Conservation (phyloP, 1,140 invertebrate genomes). For the Papilio xuthus region DNA sequence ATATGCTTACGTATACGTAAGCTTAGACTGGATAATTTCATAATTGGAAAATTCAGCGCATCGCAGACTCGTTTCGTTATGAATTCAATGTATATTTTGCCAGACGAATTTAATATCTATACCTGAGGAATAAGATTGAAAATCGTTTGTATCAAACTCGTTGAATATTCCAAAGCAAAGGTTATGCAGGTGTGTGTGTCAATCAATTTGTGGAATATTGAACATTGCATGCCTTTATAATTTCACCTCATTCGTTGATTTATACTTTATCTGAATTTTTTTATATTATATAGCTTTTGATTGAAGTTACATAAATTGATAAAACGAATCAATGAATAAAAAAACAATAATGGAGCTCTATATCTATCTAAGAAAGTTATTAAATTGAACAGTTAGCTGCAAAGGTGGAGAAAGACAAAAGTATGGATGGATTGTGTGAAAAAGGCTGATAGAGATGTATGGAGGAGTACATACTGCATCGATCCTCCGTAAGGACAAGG, state of each 20-base stretch:
- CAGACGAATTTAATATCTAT: background rate
- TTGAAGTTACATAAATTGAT: background rate
- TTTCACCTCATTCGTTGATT: background rate
- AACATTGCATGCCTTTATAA: background rate
- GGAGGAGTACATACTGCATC: too few species aligned
- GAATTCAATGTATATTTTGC: background rate
- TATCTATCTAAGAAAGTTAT: background rate
- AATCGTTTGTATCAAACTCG: background rate
- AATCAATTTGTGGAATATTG: conserved; percentile 35
- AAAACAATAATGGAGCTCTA: background rate
- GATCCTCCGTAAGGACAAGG: too few species aligned
- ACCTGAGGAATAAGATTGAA: background rate
- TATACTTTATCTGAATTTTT: conserved; percentile 8
- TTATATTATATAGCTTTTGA: background rate
- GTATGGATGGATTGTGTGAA: too few species aligned
- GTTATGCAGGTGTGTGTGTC: conserved; percentile 7
- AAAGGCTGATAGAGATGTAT: too few species aligned
- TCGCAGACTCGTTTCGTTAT: conserved; percentile 24
- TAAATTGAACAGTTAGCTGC: too few species aligned
- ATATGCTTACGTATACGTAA: conserved; percentile 8
- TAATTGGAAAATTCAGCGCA: conserved; percentile 36
- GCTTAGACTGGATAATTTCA: conserved; percentile 25
- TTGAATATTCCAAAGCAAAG: conserved; percentile 17
- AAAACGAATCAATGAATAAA: background rate
- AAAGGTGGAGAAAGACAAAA: too few species aligned